phyloP scores from a whole-genome alignment of 1,140 invertebrate species.

The Dryas iulia region DNA sequence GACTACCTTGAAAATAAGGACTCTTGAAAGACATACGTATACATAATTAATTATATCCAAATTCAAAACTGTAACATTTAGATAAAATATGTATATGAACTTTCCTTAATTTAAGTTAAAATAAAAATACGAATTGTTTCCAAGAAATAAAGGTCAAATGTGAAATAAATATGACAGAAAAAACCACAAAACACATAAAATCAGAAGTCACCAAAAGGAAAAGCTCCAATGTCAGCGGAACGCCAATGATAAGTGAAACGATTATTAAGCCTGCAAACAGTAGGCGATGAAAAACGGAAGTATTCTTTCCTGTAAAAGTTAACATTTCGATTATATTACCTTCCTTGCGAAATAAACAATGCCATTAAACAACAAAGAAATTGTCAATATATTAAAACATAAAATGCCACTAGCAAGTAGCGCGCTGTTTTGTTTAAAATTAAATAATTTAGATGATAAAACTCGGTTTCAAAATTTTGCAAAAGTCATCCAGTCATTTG shows the following conservation, averaged over 20 bases:
- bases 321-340: constrained; percentile 4
- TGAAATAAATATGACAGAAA: not conserved
- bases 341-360: constrained; percentile 4
- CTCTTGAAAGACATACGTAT: too few species aligned
- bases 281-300: constrained; percentile 23
- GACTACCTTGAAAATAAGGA: too few species aligned
- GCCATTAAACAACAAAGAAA: constrained; percentile 3
- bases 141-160: not conserved
- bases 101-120: not conserved
- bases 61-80: not conserved
- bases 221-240: constrained; percentile 4
- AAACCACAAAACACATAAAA: not conserved
- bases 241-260: not conserved
- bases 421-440: not conserved
- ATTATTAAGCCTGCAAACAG: constrained; percentile 10
- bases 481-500: not conserved
- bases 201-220: not conserved
- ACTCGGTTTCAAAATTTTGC: too few species aligned
- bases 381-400: not conserved
- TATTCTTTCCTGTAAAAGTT: constrained; percentile 12
- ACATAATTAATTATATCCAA: too few species aligned
- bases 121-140: not conserved
- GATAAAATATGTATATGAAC: not conserved
- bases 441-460: not conserved
- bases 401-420: not conserved